phyloP scores from a whole-genome alignment of 1,140 invertebrate species.

The Leptinotarsa undecemlineata region DNA sequence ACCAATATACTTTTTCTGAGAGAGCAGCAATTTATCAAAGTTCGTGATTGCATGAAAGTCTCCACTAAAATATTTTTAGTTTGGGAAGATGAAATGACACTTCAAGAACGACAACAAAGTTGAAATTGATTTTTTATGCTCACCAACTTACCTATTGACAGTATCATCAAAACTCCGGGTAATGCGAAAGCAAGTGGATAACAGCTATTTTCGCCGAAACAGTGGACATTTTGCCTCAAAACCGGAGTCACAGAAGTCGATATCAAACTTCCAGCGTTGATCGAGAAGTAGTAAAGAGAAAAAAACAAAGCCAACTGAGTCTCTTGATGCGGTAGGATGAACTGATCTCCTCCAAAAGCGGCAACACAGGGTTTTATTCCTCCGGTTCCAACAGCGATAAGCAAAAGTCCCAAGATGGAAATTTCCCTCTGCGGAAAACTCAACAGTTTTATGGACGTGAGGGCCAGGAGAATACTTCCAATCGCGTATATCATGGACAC shows the following conservation, averaged over 20 bases:
- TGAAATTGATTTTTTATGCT: too few relatives aligned
- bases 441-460: conserved; percentile 66
- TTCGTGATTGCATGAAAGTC: too few relatives aligned
- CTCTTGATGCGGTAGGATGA: conserved; percentile 77
- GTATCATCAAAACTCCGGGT: conserved; percentile 83
- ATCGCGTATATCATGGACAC: conserved; percentile 84
- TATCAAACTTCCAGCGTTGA: conserved; percentile 89
- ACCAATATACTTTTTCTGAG: too few relatives aligned
- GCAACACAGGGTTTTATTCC: conserved; percentile 98
- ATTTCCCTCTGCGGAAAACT: conserved; percentile 60
- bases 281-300: conserved; percentile 91
- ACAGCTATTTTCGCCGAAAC: conserved; percentile 80
- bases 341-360: conserved; percentile 97
- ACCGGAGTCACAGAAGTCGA: conserved; percentile 90
- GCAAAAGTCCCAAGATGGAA: conserved; percentile 75
- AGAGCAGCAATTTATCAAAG: too few relatives aligned
- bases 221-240: conserved; percentile 78
- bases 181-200: conserved; percentile 92
- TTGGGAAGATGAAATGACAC: too few relatives aligned
- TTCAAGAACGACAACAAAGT: too few relatives aligned
- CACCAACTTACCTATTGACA: conserved; percentile 70
- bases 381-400: conserved; percentile 90
- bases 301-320: conserved; percentile 82
- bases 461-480: conserved; percentile 81
- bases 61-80: too few relatives aligned